Evolutionary conservation across 2,888 invertebrate species (phyloP).

Genomic region (Pseudococcus longispinus): DNA sequence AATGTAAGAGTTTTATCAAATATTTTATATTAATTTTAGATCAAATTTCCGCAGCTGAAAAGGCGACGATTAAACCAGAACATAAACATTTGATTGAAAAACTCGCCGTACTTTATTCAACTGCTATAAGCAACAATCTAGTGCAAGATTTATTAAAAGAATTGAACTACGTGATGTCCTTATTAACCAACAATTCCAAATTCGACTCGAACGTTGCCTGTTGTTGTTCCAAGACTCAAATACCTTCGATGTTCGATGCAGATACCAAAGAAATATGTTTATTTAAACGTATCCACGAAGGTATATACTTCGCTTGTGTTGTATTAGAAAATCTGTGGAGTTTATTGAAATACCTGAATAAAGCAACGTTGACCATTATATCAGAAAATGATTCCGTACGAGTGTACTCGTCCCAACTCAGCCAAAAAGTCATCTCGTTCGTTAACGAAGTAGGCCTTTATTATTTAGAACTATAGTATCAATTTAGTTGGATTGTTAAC

Average conservation of each 20-base stretch:
- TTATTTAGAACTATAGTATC: not conserved
- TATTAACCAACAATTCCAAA: slow-evolving; percentile 30
- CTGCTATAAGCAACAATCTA: slow-evolving; percentile 19
- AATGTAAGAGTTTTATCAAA: not conserved
- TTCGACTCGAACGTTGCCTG: not conserved
- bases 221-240: not conserved
- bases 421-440: not conserved
- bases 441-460: slow-evolving; percentile 3
- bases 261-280: slow-evolving; percentile 41
- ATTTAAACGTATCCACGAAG: slow-evolving; percentile 31
- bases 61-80: not conserved
- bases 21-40: not conserved
- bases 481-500: not conserved
- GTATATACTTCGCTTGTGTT: slow-evolving; percentile 31
- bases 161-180: slow-evolving; percentile 45
- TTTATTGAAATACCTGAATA: slow-evolving; percentile 43
- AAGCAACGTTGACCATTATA: slow-evolving; percentile 20
- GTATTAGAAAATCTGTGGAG: slow-evolving; percentile 47
- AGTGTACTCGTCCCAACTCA: not conserved
- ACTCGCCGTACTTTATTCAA: slow-evolving; percentile 45
- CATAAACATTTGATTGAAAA: slow-evolving; percentile 33
- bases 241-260: not conserved
- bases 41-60: not conserved
- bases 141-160: slow-evolving; percentile 49
- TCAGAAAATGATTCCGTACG: not conserved